Evolutionary conservation across 2,888 invertebrate genomes (phyloP).

Genomic region (Lasioglossum morio): DNA sequence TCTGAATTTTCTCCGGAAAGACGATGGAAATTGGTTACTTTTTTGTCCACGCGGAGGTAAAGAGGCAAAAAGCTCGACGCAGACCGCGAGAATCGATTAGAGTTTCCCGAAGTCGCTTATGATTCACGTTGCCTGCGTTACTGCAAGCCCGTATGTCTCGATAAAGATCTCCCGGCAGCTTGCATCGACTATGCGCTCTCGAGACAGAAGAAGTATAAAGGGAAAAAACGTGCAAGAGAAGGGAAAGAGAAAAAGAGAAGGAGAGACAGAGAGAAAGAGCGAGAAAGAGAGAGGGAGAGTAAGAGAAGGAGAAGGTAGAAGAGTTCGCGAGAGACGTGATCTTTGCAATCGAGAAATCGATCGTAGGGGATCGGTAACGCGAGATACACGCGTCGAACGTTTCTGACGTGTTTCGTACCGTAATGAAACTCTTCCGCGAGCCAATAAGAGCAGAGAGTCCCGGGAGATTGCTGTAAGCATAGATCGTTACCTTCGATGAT

Average conservation of each 20-base stretch:
- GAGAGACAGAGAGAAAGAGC: not conserved
- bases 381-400: constrained; percentile 51
- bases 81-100: constrained; percentile 53
- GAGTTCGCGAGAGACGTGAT: constrained; percentile 59
- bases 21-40: constrained; percentile 1
- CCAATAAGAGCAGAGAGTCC: constrained; percentile 30
- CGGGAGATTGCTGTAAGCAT: constrained; percentile 43
- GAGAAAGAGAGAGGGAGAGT: not conserved
- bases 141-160: constrained; percentile 56
- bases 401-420: constrained; percentile 64
- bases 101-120: constrained; percentile 60
- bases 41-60: not conserved
- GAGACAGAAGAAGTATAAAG: constrained; percentile 54
- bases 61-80: constrained; percentile 23
- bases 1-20: not conserved
- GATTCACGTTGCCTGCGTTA: constrained; percentile 59
- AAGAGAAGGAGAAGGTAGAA: constrained; percentile 25
- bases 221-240: constrained; percentile 34
- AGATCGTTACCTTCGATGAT: constrained; percentile 63
- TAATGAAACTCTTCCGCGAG: constrained; percentile 56
- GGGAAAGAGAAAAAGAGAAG: constrained; percentile 16
- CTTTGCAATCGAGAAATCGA: constrained; percentile 66
- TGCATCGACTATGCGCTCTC: constrained; percentile 61
- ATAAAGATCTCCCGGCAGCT: constrained; percentile 63
- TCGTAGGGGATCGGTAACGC: constrained; percentile 62